Percentiles rank a stretch among this genome's conserved stretches.
Evolutionary conservation across 1,140 invertebrate species (phyloP).

Genomic region (Drosophila pachea): DNA sequence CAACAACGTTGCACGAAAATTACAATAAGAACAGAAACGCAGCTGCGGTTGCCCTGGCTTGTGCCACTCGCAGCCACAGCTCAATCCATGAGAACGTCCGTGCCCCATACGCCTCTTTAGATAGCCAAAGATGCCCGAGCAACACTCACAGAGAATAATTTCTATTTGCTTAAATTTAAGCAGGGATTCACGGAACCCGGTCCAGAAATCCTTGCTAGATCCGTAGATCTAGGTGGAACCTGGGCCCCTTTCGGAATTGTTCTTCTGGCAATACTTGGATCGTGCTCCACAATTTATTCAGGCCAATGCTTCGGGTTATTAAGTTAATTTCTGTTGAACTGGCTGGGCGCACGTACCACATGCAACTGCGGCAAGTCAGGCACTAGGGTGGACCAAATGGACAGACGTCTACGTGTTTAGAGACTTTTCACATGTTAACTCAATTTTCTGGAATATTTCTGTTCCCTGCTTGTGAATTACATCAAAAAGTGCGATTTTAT

Average conservation of each 20-base stretch:
- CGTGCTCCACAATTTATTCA: no score
- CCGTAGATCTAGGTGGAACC: no score
- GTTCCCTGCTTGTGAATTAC: background rate
- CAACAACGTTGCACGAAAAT: conserved; percentile 11
- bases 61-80: background rate
- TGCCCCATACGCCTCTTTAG: no score
- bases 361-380: conserved; percentile 4
- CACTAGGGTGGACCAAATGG: conserved; percentile 1
- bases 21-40: conserved; percentile 2
- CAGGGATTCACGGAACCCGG: no score
- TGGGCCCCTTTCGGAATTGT: no score
- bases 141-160: no score
- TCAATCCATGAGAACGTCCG: background rate
- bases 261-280: no score
- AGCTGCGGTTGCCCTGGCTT: background rate
- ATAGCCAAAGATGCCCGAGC: no score
- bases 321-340: conserved; percentile 25
- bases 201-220: no score
- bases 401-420: conserved; percentile 4
- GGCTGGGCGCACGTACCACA: conserved; percentile 21
- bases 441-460: conserved; percentile 1
- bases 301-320: conserved; percentile 9
- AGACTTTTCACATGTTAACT: conserved; percentile 12
- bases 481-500: background rate
- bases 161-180: no score